phyloP scores from a whole-genome alignment of 2,113 vertebrate species.

The Perccottus glenii region DNA sequence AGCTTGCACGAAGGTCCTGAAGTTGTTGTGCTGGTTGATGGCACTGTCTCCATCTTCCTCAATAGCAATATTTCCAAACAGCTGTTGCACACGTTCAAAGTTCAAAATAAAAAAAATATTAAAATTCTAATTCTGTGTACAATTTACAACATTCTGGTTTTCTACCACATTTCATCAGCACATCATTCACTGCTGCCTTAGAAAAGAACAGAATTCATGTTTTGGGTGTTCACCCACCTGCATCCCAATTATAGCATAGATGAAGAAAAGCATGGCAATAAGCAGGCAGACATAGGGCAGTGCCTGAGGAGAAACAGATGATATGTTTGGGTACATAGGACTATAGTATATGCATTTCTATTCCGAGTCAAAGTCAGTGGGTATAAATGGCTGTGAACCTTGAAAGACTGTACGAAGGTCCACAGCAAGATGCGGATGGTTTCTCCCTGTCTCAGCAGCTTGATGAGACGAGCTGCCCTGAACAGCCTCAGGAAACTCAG shows the following conservation, averaged over 20 bases:
- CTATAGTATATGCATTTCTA: not conserved
- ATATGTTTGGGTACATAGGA: not conserved
- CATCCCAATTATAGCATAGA: slow-evolving; percentile 86
- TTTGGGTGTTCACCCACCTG: slow-evolving; percentile 73
- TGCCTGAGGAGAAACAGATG: slow-evolving; percentile 70
- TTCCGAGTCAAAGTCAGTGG: not conserved
- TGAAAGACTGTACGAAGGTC: slow-evolving; percentile 95
- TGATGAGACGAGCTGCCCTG: slow-evolving; percentile 93
- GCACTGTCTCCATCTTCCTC: slow-evolving; percentile 86
- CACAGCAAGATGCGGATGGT: slow-evolving; percentile 93
- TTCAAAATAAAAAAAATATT: not conserved
- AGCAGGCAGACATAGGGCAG: slow-evolving; percentile 85
- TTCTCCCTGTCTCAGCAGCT: slow-evolving; percentile 91
- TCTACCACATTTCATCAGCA: not conserved
- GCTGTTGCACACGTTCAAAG: slow-evolving; percentile 75
- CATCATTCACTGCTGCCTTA: slow-evolving; percentile 22
- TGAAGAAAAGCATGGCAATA: slow-evolving; percentile 87
- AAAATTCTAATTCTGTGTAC: no score
- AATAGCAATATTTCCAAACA: slow-evolving; percentile 95
- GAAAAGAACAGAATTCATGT: slow-evolving; percentile 24
- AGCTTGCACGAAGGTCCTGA: slow-evolving; percentile 95
- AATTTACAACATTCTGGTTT: slow-evolving; percentile 10
- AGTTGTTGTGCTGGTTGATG: slow-evolving; percentile 98
- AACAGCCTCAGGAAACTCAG: slow-evolving; percentile 92
- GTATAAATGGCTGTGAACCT: slow-evolving; percentile 76